Conservation (phyloP, 2,797 vertebrate genomes). For the Lindbergichthys nudifrons region DNA sequence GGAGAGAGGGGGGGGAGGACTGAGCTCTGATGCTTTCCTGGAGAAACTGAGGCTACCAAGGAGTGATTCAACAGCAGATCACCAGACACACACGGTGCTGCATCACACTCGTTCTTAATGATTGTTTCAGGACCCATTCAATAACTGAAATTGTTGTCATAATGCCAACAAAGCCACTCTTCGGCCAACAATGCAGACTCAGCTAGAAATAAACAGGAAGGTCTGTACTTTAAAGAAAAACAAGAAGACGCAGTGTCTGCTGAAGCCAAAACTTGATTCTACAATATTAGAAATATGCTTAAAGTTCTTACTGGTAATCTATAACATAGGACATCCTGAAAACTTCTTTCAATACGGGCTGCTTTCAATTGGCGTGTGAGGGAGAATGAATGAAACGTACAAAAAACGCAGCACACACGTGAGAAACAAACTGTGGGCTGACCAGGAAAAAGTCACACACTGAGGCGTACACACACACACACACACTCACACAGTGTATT, state of each 20-base stretch:
- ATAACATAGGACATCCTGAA: slow-evolving; percentile 9
- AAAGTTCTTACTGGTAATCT: not conserved
- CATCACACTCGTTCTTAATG: slow-evolving; percentile 37
- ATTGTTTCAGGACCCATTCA: slow-evolving; percentile 41
- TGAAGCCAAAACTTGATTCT: not conserved
- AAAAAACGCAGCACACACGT: slow-evolving; percentile 35
- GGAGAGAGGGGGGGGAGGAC: not conserved
- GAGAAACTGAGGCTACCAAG: slow-evolving; percentile 25
- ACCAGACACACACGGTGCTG: slow-evolving; percentile 46
- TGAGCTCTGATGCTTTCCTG: slow-evolving; percentile 37
- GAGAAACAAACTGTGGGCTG: slow-evolving; percentile 67
- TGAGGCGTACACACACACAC: slow-evolving; percentile 26
- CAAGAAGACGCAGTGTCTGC: not conserved
- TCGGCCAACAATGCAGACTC: slow-evolving; percentile 20
- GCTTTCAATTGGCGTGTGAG: slow-evolving; percentile 27
- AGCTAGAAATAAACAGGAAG: slow-evolving; percentile 17
- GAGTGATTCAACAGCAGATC: slow-evolving; percentile 41
- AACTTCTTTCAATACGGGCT: slow-evolving; percentile 18
- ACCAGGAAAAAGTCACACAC: slow-evolving; percentile 54
- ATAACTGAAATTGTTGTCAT: slow-evolving; percentile 62
- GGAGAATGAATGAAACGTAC: slow-evolving; percentile 35
- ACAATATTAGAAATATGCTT: not conserved
- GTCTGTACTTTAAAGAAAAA: not conserved
- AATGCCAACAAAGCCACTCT: slow-evolving; percentile 27
- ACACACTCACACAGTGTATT: slow-evolving; percentile 59